phyloP scores from a whole-genome alignment of 2,888 invertebrate genomes.

The Ormyrus nitidulus region DNA sequence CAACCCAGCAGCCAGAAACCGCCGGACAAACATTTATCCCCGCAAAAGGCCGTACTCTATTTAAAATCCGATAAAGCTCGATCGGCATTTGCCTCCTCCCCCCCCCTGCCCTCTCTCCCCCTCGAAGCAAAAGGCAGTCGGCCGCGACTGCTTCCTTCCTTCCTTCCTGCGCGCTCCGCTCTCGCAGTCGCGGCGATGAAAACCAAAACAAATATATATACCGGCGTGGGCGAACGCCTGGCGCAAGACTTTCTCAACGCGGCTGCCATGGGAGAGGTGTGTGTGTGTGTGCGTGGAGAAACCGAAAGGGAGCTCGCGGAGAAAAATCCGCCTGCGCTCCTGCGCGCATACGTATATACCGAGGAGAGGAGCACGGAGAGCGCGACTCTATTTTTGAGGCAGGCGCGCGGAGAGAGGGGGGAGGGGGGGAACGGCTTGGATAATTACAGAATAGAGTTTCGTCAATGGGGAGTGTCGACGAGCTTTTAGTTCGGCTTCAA shows the following conservation, averaged over 20 bases:
- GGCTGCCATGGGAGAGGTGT: background rate
- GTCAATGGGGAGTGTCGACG: no score
- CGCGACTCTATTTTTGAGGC: constrained; percentile 47
- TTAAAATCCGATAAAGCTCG: background rate
- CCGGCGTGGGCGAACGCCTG: constrained; percentile 42
- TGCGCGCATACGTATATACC: constrained; percentile 37
- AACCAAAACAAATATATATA: constrained; percentile 53
- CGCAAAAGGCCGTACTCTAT: background rate
- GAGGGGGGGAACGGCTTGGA: no score
- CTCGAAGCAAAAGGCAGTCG: no score
- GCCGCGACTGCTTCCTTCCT: no score
- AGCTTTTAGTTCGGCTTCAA: no score
- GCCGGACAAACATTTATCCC: background rate
- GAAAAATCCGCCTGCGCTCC: background rate
- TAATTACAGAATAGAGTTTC: no score
- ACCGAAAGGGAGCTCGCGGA: constrained; percentile 14
- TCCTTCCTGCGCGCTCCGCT: no score
- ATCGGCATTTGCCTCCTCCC: no score
- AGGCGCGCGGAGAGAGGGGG: no score
- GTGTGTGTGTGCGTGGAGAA: background rate
- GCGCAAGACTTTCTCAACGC: constrained; percentile 53
- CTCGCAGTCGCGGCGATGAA: constrained; percentile 14
- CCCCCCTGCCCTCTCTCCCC: no score
- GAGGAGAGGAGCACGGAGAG: background rate
- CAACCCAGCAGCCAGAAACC: no score